A percentile compares a stretch with the other conserved stretches of the same genome.
Evolutionary conservation across 2,797 vertebrate genomes (phyloP).

Genomic region (Acridotheres tristis): DNA sequence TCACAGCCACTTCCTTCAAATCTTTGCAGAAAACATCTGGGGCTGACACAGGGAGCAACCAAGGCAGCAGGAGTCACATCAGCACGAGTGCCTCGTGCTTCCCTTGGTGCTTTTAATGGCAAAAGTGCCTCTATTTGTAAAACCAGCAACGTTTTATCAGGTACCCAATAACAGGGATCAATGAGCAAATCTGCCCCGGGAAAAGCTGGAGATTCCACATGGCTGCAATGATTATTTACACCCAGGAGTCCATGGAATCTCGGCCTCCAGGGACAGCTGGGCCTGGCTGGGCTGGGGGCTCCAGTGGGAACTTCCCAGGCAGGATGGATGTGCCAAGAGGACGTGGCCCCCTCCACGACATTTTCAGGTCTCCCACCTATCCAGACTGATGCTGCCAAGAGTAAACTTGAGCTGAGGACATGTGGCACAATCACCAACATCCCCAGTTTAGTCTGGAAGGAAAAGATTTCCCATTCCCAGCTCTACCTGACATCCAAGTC

Average conservation of each 20-base stretch:
- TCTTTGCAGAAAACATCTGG: background rate
- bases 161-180: background rate
- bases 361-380: background rate
- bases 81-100: background rate
- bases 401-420: background rate
- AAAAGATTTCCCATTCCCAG: background rate
- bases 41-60: background rate
- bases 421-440: background rate
- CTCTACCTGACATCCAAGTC: background rate
- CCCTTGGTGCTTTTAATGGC: background rate
- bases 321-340: background rate
- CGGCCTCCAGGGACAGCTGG: background rate
- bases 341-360: background rate
- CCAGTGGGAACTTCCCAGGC: background rate
- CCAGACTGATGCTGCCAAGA: background rate
- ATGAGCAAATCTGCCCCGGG: background rate
- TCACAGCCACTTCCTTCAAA: background rate
- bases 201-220: fast-evolving
- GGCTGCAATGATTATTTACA: background rate
- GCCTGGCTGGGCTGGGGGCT: background rate
- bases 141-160: background rate
- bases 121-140: background rate
- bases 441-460: background rate
- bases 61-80: background rate
- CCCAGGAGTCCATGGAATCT: background rate